Evolutionary conservation across 2,797 vertebrate genomes (phyloP), one percentile per base, ranked within the genome.

Genomic region (Sylvilagus floridanus): DNA sequence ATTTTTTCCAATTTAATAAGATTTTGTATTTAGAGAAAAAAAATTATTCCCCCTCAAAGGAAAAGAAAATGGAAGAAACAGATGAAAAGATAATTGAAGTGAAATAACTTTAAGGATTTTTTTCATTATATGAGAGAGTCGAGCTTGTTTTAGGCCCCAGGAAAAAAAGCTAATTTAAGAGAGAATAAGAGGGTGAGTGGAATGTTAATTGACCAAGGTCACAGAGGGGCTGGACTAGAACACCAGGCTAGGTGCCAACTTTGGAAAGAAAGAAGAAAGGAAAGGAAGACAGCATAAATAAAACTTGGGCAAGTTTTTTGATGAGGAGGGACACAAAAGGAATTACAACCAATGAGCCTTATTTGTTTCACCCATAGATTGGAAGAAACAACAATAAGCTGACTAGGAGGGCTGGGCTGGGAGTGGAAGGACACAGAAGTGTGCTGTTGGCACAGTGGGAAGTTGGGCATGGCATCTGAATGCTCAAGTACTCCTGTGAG

Each of bases 1-100:
- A 69, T 68, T 82, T 62, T 96, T 88, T 92, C 83, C 21, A 73
- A 5, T 84, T 92, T 69, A 88, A 65, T 77, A 69, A 69, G 14
- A 88, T 76, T 88, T 92, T 91, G 30, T 75, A 63, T 26, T 69
- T n/a, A 68, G 54, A 4, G 52, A 71, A 37, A 79, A 79, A 30
- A 86, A 17, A 21, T 50, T 82, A 69, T 78, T 52, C 66, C 63
- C 54, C 65, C 16, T 21, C 52, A 77, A 37, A 22, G 32, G 35
- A 81, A 52, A 84, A 73, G 71, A 88, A 94, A 57, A 52, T 88
- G 12, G 50, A 92, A 5, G n/a, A 82, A 30, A 71, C 4, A 81
- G 79, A 42, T 54, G 60, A 84, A 84, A 78, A 57, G 32, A 21
- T 88, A 84, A 87, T 78, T 26, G 2, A 87, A 42, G 52, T 28